Evolutionary conservation across 2,888 invertebrate species (phyloP).

Genomic region (Cetonia aurata): DNA sequence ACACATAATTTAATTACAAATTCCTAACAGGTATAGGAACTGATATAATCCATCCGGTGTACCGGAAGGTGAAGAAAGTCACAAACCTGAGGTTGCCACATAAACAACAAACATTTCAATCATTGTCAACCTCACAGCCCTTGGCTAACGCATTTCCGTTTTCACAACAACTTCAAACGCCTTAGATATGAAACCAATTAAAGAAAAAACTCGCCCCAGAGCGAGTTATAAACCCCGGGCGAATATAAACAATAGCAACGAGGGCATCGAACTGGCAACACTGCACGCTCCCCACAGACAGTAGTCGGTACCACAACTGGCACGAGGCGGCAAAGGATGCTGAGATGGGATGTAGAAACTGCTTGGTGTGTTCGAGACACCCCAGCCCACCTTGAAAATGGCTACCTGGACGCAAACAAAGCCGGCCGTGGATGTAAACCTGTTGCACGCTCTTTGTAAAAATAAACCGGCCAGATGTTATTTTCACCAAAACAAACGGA

Average conservation of each 20-base stretch:
- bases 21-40: slow-evolving; percentile 8
- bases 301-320: slow-evolving; percentile 34
- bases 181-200: not conserved
- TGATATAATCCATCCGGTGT: slow-evolving; percentile 18
- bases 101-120: not conserved
- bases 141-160: not conserved
- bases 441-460: slow-evolving; percentile 65
- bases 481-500: slow-evolving; percentile 1
- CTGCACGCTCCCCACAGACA: slow-evolving; percentile 49
- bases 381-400: slow-evolving; percentile 65
- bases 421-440: slow-evolving; percentile 64
- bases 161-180: not conserved
- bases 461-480: slow-evolving; percentile 17
- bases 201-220: slow-evolving; percentile 29
- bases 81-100: not conserved
- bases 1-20: slow-evolving; percentile 7
- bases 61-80: not conserved
- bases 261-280: slow-evolving; percentile 51
- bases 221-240: slow-evolving; percentile 29
- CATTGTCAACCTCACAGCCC: not conserved
- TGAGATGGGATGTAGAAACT: slow-evolving; percentile 43
- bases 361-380: slow-evolving; percentile 49
- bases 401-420: slow-evolving; percentile 74
- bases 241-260: slow-evolving; percentile 49
- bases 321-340: slow-evolving; percentile 44